These are phyloP conservation scores for Machaerirhynchus nigripectus DNA, from an alignment of 2,113 vertebrate species.

Conservation along the genomic window DNA sequence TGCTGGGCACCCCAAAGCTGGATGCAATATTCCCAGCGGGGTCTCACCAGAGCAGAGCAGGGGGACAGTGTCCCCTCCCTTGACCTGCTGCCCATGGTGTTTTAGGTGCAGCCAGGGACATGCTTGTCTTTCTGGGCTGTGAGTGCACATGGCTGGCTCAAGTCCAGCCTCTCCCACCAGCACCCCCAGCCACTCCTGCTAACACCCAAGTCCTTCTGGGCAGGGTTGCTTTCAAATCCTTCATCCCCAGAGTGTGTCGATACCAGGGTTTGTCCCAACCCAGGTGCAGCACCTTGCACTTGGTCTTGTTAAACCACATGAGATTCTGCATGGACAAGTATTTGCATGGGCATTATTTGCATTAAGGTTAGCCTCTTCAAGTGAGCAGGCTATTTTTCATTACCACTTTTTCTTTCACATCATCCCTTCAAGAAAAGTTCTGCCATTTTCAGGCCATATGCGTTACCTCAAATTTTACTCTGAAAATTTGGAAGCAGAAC, in stretches of 20 bases:
- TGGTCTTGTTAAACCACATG: background rate
- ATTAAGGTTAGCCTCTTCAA: background rate
- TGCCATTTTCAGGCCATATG: constrained; percentile 6
- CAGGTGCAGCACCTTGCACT: background rate
- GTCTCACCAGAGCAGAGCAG: background rate
- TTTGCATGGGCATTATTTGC: background rate
- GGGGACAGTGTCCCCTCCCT: background rate
- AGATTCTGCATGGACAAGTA: background rate
- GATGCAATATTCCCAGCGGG: background rate
- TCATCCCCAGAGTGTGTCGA: too few relatives aligned
- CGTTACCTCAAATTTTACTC: background rate
- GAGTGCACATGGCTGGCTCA: background rate
- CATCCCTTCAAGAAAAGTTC: background rate
- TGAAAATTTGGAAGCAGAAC: background rate
- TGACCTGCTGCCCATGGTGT: background rate
- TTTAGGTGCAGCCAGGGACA: background rate
- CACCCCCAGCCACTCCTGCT: too few relatives aligned
- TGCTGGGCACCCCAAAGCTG: background rate
- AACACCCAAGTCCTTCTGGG: background rate
- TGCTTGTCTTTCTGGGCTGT: background rate
- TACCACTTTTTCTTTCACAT: background rate
- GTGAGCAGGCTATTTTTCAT: background rate
- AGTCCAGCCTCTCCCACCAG: background rate
- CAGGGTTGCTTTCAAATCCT: background rate
- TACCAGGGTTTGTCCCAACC: background rate